Conservation (phyloP, 2,797 vertebrate genomes). For the Lepus oiostolus region DNA sequence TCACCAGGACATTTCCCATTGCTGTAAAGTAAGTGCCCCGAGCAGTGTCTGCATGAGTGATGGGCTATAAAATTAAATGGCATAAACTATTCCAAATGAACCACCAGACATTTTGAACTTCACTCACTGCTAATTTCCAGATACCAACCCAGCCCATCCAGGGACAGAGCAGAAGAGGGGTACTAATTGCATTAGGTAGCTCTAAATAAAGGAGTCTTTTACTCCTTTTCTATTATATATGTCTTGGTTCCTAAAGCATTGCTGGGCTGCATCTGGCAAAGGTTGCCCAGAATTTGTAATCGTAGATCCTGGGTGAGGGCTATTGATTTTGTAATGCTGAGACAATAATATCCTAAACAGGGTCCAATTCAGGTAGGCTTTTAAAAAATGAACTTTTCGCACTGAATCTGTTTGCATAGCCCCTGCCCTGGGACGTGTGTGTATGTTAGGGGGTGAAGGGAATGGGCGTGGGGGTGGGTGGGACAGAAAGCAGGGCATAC, state of each 20-base stretch:
- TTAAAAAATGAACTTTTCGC: constrained; percentile 61
- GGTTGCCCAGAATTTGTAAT: constrained; percentile 70
- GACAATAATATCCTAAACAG: constrained; percentile 73
- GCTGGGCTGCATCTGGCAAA: constrained; percentile 5
- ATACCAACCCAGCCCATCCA: neutral
- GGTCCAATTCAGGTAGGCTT: constrained; percentile 64
- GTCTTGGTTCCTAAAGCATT: constrained; percentile 56
- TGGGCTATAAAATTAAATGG: constrained; percentile 80
- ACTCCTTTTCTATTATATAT: neutral
- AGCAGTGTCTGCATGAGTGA: constrained; percentile 70
- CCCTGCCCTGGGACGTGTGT: neutral
- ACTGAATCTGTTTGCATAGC: neutral
- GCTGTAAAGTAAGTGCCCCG: constrained; percentile 65
- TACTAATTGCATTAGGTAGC: neutral
- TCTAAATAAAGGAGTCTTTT: constrained; percentile 4
- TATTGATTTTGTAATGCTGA: constrained; percentile 78
- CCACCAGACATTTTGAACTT: constrained; percentile 67
- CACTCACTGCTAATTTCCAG: constrained; percentile 69
- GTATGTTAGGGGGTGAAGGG: too few relatives aligned
- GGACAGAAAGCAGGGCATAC: neutral
- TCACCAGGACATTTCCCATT: constrained; percentile 49
- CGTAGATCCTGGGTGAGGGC: constrained; percentile 46
- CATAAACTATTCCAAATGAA: constrained; percentile 80
- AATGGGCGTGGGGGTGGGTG: neutral
- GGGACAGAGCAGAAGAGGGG: neutral